These are phyloP conservation scores for Tetragnatha versicolor DNA, from an alignment of 1,140 invertebrate genomes.

Conservation along the genomic window DNA sequence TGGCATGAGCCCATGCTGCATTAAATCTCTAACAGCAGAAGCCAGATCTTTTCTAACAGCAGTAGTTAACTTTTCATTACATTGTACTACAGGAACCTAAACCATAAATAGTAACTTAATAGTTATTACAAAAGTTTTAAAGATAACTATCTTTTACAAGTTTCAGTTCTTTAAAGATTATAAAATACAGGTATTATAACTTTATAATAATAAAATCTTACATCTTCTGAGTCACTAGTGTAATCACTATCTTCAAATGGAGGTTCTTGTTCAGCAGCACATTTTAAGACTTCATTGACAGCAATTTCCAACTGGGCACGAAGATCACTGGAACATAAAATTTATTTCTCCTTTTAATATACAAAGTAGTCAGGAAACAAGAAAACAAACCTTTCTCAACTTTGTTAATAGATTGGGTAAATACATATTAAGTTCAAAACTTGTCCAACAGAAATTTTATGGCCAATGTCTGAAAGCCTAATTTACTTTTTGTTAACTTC, in stretches of 20 bases:
- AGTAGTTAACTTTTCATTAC: conserved; percentile 79
- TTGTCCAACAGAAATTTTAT: too few species aligned
- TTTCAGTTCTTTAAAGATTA: too few species aligned
- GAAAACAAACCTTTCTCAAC: too few species aligned
- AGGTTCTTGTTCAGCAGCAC: conserved; percentile 63
- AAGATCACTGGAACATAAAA: conserved; percentile 74
- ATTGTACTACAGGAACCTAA: conserved; percentile 67
- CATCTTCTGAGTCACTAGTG: conserved; percentile 72
- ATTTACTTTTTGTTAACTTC: too few species aligned
- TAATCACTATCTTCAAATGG: conserved; percentile 69
- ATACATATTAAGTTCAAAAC: too few species aligned
- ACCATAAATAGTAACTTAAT: neutral
- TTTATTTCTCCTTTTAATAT: too few species aligned
- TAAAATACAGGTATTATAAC: neutral
- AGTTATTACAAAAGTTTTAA: neutral
- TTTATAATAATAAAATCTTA: conserved; percentile 41
- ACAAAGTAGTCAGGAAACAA: too few species aligned
- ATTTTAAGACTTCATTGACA: conserved; percentile 73
- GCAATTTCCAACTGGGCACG: conserved; percentile 91
- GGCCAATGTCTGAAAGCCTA: too few species aligned
- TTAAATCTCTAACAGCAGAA: conserved; percentile 84
- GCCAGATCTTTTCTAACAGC: conserved; percentile 91
- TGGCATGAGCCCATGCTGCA: conserved; percentile 89
- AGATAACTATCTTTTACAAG: neutral
- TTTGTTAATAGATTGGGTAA: too few species aligned